Base-by-base conservation (phyloP, 2,888 invertebrate species). In the Melieria crassipennis region DNA sequence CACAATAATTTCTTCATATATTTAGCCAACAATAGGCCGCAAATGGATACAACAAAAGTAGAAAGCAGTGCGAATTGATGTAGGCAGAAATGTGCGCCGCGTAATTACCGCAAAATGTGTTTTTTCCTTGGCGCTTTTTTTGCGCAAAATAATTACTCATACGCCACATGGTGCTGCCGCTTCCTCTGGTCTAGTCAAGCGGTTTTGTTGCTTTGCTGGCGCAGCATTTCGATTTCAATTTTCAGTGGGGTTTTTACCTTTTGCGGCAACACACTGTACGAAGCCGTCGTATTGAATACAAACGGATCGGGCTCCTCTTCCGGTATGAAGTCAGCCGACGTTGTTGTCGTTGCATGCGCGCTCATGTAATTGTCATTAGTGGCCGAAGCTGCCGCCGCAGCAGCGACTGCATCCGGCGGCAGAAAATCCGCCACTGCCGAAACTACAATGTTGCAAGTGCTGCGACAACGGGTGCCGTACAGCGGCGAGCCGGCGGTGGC, bases 381-480 rank as follows among this genome's bases (percentile, higher is more conserved):
- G 50, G 56, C 30, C 50, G 70, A 43, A 9, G 65, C 48, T 11
- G 62, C 46, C 16, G 13, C 42, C 11, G 66, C 68, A 9, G 66
- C 74, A 42, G 46, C 56, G 7, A 47, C 69, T 13, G 70, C 70
- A 7, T 72, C 63, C 7, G 75, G 56, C 6, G 84, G 80, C 76
- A 85, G 76, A 72, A 87, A 85, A 75, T 87, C 83, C 55, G 87
- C 82, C 74, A 88, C 88, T 4, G 89, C 87, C 7, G 91, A 90
- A 61, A 92, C 87, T 11, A 91, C 89, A 69, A 92, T 92, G 80
- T 89, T 92, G 80, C 91, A 92, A 0, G 92, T 92, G 83, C 91
- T 92, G 75, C 88, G 89, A 79, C 92, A 92, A 67, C 86, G 81
- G 45, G 87, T 83, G 55, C 85, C 86, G 63, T 83, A 84, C 56